Evolutionary conservation across 2,113 vertebrate genomes (phyloP).

Genomic region (Psilopsiagon aymara): DNA sequence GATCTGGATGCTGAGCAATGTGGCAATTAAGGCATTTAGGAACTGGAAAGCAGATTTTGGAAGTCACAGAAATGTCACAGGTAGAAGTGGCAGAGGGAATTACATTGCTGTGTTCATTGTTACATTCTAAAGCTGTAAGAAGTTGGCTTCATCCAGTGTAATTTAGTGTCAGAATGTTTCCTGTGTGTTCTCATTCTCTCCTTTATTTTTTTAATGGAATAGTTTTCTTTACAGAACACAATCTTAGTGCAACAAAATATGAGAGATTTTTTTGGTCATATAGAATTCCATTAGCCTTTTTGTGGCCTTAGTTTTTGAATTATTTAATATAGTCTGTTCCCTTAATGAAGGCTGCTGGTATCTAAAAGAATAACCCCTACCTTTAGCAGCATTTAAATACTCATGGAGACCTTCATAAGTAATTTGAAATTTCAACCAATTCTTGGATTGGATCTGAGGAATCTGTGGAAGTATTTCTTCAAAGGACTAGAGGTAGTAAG

Average conservation of each 20-base stretch:
- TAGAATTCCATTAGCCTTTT: not conserved
- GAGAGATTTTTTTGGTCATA: fast-evolving
- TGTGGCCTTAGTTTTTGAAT: not conserved
- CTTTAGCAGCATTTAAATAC: not conserved
- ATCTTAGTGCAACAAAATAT: not conserved
- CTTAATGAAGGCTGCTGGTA: not conserved
- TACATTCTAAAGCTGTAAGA: not conserved
- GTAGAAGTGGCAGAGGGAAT: not conserved
- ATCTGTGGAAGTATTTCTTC: not conserved
- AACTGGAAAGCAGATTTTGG: not conserved
- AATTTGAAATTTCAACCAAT: not conserved
- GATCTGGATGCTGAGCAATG: slow-evolving; percentile 1
- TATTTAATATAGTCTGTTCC: not conserved
- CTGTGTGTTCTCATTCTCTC: not conserved
- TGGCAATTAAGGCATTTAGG: not conserved
- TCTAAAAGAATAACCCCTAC: not conserved
- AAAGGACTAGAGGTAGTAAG: not conserved
- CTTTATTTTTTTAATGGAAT: not conserved
- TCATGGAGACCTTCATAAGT: not conserved
- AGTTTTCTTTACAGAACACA: not conserved
- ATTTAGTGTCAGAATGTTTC: not conserved
- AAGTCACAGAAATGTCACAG: not conserved
- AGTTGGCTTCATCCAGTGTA: not conserved
- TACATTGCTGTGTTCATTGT: not conserved
- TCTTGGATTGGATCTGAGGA: not conserved